phyloP scores from a whole-genome alignment of 2,888 invertebrate genomes.

The Zeuzera pyrina region DNA sequence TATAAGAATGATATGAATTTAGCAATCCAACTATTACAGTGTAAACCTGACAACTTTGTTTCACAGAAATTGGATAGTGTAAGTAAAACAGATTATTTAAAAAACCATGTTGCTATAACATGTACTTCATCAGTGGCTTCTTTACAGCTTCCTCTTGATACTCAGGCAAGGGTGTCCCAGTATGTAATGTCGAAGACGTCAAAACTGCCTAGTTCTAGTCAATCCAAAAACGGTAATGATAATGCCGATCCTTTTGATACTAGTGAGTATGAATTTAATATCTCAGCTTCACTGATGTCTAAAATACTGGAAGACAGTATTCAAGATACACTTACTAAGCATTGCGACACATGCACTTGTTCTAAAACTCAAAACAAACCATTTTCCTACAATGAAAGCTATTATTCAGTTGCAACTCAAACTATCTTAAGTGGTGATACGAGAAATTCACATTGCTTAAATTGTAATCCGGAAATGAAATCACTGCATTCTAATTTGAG shows the following conservation, averaged over 20 bases:
- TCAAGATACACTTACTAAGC: constrained; percentile 84
- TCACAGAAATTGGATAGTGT: constrained; percentile 92
- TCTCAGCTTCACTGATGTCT: constrained; percentile 91
- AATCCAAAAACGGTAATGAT: constrained; percentile 48
- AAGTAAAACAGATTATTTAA: constrained; percentile 48
- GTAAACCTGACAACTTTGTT: constrained; percentile 95
- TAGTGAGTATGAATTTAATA: constrained; percentile 77
- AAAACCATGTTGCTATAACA: neutral
- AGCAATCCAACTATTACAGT: constrained; percentile 94
- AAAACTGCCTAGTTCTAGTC: constrained; percentile 54
- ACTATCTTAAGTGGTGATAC: constrained; percentile 65
- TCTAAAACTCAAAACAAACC: constrained; percentile 68
- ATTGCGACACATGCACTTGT: constrained; percentile 88
- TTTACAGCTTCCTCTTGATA: constrained; percentile 88
- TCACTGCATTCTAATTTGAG: constrained; percentile 54
- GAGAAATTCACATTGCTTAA: constrained; percentile 70
- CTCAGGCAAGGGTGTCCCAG: constrained; percentile 90
- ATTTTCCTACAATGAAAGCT: constrained; percentile 67
- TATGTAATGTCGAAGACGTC: constrained; percentile 78
- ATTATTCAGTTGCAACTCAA: constrained; percentile 77
- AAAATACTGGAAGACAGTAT: constrained; percentile 92
- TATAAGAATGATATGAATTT: constrained; percentile 94
- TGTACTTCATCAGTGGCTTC: constrained; percentile 1
- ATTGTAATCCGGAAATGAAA: constrained; percentile 74
- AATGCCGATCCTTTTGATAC: constrained; percentile 68